phyloP scores from a whole-genome alignment of 2,797 vertebrate species.

The Pseudochirops cupreus region DNA sequence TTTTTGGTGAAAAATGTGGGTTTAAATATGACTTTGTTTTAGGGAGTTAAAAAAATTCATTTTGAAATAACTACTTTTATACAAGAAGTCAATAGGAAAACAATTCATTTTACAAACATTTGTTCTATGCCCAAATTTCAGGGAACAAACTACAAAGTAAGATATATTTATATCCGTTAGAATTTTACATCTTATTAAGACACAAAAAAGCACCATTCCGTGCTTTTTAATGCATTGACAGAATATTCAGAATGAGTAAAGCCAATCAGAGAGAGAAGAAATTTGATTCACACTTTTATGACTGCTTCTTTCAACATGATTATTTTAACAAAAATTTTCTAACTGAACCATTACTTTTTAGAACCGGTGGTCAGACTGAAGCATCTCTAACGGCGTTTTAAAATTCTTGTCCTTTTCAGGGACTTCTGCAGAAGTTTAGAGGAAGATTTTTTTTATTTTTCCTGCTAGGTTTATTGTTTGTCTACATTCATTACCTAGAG shows the following conservation, averaged over 20 bases:
- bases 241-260: neutral
- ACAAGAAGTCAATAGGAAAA: neutral
- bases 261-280: neutral
- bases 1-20: neutral
- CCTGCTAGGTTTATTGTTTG: neutral
- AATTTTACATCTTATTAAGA: slow-evolving; percentile 14
- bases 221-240: too few species aligned
- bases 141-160: neutral
- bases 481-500: neutral
- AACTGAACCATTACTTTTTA: neutral
- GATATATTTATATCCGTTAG: neutral
- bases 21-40: slow-evolving; percentile 17
- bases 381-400: neutral
- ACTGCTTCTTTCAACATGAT: neutral
- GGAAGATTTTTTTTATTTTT: neutral
- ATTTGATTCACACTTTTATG: neutral
- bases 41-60: neutral
- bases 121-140: slow-evolving; percentile 22
- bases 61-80: neutral
- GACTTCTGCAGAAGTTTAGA: neutral
- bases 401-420: neutral
- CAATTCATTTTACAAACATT: slow-evolving; percentile 13
- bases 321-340: neutral
- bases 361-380: neutral
- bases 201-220: neutral